Percentiles rank a stretch among this genome's conserved stretches.
These are phyloP conservation scores for Calosoma granatense DNA, from an alignment of 1,140 invertebrate genomes.

Conservation along the genomic window DNA sequence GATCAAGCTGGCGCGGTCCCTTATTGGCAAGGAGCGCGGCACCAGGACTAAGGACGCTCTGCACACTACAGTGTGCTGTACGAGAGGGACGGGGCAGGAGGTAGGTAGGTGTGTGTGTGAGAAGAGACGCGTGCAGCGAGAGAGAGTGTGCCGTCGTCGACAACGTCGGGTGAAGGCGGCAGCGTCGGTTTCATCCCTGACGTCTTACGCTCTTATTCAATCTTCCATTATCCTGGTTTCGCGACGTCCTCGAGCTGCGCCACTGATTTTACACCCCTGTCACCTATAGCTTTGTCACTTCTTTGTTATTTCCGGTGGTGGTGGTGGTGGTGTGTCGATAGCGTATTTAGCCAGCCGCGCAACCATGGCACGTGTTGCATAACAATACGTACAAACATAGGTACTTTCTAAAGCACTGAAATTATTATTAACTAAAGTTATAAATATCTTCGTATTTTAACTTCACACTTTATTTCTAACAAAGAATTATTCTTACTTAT, in stretches of 20 bases:
- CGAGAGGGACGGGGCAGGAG: background rate
- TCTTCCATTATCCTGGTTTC: constrained; percentile 22
- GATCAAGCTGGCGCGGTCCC: background rate
- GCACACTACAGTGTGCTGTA: background rate
- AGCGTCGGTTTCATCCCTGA: constrained; percentile 14
- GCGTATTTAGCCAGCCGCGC: background rate
- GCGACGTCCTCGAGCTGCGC: constrained; percentile 9
- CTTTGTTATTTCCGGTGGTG: constrained; percentile 18
- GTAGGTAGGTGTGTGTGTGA: too few species aligned
- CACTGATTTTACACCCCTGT: constrained; percentile 23
- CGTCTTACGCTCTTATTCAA: constrained; percentile 23
- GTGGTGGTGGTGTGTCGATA: background rate
- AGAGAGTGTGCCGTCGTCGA: too few species aligned
- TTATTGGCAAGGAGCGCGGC: background rate
- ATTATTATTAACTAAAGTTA: too few species aligned
- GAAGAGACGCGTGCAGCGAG: background rate
- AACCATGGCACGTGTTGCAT: too few species aligned
- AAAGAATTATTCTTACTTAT: too few species aligned
- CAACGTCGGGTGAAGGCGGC: too few species aligned
- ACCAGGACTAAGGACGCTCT: background rate
- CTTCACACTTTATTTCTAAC: too few species aligned
- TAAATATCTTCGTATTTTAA: too few species aligned
- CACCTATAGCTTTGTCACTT: constrained; percentile 23
- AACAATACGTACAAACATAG: too few species aligned
- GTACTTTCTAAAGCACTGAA: too few species aligned